These are phyloP conservation scores for Chelmon rostratus DNA, from an alignment of 2,797 vertebrate species.

Conservation along the genomic window DNA sequence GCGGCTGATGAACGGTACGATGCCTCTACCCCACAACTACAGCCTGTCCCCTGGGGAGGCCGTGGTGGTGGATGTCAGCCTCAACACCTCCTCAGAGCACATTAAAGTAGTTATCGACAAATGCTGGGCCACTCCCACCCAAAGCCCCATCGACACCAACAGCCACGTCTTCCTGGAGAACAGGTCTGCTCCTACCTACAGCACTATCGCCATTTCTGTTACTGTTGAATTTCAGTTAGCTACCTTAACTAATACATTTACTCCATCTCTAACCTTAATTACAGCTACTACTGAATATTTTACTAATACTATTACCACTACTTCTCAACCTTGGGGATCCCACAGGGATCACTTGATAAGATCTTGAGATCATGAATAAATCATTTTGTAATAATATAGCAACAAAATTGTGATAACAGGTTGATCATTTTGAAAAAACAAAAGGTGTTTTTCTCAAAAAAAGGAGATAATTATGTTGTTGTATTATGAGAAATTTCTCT, in stretches of 20 bases:
- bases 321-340: too few species aligned
- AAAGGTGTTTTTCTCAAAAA: too few species aligned
- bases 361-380: neutral
- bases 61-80: constrained; percentile 88
- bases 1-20: constrained; percentile 87
- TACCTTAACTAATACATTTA: neutral
- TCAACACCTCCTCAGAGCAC: constrained; percentile 84
- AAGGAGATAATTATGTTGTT: too few species aligned
- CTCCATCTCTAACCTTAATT: neutral
- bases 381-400: neutral
- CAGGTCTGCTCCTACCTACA: constrained; percentile 80
- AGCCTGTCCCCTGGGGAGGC: constrained; percentile 87
- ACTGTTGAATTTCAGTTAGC: neutral
- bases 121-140: constrained; percentile 93
- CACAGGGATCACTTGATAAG: neutral
- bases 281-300: neutral
- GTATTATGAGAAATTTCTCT: too few species aligned
- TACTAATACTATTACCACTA: neutral
- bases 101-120: constrained; percentile 90
- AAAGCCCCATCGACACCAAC: constrained; percentile 69
- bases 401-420: neutral
- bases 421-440: too few species aligned
- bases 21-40: constrained; percentile 87
- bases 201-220: neutral
- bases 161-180: constrained; percentile 86